Evolutionary conservation across 2,113 vertebrate genomes (phyloP).

Genomic region (Acanthisitta chloris): DNA sequence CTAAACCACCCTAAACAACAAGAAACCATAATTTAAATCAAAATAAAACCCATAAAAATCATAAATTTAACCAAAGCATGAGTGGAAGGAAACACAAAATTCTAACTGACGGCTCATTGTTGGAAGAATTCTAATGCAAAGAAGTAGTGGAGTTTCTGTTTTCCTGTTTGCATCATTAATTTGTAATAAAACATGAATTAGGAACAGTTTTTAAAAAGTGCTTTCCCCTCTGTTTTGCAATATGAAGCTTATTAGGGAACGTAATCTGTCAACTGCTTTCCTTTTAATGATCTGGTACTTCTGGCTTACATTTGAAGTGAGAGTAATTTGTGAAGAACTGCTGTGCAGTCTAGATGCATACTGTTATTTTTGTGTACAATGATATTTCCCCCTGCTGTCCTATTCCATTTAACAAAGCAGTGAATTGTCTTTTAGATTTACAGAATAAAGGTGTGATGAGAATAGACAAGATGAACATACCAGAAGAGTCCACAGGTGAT

Average conservation of each 20-base stretch:
- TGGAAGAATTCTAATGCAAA: background rate
- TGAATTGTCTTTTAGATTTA: slow-evolving; percentile 4
- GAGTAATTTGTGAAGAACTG: background rate
- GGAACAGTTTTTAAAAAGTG: background rate
- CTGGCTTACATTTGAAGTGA: slow-evolving; percentile 7
- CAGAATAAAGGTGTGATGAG: background rate
- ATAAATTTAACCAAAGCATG: background rate
- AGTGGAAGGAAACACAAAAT: background rate
- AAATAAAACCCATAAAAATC: background rate
- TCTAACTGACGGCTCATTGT: background rate
- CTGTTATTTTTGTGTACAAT: background rate
- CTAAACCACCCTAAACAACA: background rate
- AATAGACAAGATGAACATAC: background rate
- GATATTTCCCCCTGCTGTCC: background rate
- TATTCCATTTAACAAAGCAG: background rate
- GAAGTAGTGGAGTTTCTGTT: slow-evolving; percentile 6
- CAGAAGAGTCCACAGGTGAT: background rate
- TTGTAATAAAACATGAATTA: slow-evolving; percentile 37
- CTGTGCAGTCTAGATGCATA: background rate
- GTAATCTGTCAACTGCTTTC: slow-evolving; percentile 14
- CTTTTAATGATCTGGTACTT: slow-evolving; percentile 1
- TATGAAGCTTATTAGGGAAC: background rate
- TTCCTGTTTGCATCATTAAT: slow-evolving; percentile 35
- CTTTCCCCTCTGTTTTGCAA: slow-evolving; percentile 16
- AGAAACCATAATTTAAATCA: background rate